Conservation (phyloP, 1,140 invertebrate genomes). For the Euschistus heros region DNA sequence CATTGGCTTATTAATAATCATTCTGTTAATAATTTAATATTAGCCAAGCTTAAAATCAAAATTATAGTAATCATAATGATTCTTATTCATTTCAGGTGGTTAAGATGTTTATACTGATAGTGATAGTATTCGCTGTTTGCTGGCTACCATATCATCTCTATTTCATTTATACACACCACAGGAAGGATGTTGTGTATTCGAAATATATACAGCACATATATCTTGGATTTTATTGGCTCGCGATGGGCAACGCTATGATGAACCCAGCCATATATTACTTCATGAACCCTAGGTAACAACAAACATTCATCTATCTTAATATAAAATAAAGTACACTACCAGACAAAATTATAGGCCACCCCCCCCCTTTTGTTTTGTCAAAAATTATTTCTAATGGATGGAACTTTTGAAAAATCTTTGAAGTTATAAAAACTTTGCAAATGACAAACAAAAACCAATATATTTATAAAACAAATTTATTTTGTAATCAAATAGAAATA, state of each 20-base stretch:
- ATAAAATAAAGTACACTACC: no score
- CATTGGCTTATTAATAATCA: no score
- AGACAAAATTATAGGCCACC: no score
- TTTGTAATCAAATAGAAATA: no score
- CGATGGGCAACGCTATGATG: slow-evolving; percentile 85
- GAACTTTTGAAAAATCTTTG: no score
- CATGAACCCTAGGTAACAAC: slow-evolving; percentile 66
- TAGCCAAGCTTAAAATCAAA: no score
- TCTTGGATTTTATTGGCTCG: slow-evolving; percentile 78
- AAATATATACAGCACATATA: slow-evolving; percentile 70
- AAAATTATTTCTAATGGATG: no score
- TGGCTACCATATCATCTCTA: slow-evolving; percentile 85
- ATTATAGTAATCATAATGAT: no score
- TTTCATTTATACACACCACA: slow-evolving; percentile 65
- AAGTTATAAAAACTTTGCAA: neutral
- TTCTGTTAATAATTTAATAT: no score
- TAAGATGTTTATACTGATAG: slow-evolving; percentile 72
- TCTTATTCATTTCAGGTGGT: slow-evolving; percentile 51
- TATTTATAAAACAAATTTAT: no score
- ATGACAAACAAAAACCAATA: no score
- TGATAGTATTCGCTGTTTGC: slow-evolving; percentile 72
- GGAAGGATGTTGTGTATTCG: slow-evolving; percentile 56
- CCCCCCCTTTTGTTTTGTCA: no score
- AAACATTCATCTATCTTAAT: neutral
- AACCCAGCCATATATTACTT: slow-evolving; percentile 87